These are phyloP conservation scores for Rhingia campestris DNA, from an alignment of 2,888 invertebrate species.

Conservation along the genomic window DNA sequence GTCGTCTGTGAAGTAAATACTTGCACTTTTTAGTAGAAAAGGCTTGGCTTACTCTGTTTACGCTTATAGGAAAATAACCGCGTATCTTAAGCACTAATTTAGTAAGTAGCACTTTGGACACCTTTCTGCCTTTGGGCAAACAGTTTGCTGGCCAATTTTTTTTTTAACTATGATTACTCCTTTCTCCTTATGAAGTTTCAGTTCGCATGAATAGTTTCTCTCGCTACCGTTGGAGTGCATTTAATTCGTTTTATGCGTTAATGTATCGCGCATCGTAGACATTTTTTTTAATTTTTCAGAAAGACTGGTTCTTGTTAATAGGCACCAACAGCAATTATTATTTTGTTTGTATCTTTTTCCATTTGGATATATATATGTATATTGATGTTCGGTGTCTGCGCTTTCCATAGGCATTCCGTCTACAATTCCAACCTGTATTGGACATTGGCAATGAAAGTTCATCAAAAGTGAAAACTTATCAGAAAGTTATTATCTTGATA, in stretches of 20 bases:
- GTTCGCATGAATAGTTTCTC: slow-evolving; percentile 21
- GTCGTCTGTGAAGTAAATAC: background rate
- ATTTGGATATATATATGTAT: slow-evolving; percentile 58
- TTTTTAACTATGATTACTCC: slow-evolving; percentile 40
- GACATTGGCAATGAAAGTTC: slow-evolving; percentile 68
- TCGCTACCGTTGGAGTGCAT: slow-evolving; percentile 10
- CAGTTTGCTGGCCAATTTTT: background rate
- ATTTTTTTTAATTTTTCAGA: slow-evolving; percentile 38
- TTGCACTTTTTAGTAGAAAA: background rate
- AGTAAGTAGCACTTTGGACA: background rate
- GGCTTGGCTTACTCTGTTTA: background rate
- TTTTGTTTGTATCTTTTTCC: slow-evolving; percentile 26
- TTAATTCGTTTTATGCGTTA: slow-evolving; percentile 27
- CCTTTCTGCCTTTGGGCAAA: background rate
- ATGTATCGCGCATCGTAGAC: background rate
- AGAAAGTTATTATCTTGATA: slow-evolving; percentile 63
- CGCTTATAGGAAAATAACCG: background rate
- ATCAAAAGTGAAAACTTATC: slow-evolving; percentile 69
- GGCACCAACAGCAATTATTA: slow-evolving; percentile 45
- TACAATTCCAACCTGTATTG: slow-evolving; percentile 22
- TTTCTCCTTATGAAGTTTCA: slow-evolving; percentile 37
- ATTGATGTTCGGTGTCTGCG: slow-evolving; percentile 37
- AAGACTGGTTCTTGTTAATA: slow-evolving; percentile 57
- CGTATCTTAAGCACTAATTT: background rate
- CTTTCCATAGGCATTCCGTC: slow-evolving; percentile 53